Percentiles rank a stretch among this genome's conserved stretches.
phyloP scores from a whole-genome alignment of 2,113 vertebrate species.

The Tupaia chinensis region DNA sequence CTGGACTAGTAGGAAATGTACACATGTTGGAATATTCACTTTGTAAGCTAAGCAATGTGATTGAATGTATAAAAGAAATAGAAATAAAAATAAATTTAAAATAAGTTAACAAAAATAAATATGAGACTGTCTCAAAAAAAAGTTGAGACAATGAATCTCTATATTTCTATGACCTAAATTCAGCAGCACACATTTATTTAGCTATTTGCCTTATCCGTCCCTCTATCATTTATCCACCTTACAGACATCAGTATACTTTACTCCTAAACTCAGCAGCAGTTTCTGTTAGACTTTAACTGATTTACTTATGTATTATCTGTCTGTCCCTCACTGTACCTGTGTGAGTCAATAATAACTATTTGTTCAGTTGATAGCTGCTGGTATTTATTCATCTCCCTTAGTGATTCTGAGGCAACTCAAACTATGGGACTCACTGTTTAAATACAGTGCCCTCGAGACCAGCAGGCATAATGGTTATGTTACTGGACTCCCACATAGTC shows the following conservation, averaged over 20 bases:
- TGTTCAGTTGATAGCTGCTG: not conserved
- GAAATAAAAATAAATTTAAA: too few species aligned
- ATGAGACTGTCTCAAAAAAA: not conserved
- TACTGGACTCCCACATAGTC: too few species aligned
- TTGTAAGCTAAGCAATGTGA: too few species aligned
- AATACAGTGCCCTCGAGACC: not conserved
- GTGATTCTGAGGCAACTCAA: not conserved
- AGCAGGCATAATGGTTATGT: too few species aligned
- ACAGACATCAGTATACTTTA: not conserved
- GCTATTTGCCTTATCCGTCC: too few species aligned
- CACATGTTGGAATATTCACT: too few species aligned
- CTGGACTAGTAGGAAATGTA: too few species aligned
- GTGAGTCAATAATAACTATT: not conserved
- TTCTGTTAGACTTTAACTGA: not conserved
- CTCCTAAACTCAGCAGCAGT: not conserved
- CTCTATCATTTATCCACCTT: not conserved
- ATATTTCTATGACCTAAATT: not conserved
- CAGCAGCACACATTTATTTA: not conserved
- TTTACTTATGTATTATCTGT: not conserved
- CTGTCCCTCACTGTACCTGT: not conserved
- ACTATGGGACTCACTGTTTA: not conserved
- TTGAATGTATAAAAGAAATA: too few species aligned
- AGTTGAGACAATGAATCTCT: not conserved
- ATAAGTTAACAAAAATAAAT: too few species aligned
- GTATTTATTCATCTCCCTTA: not conserved